A percentile compares a stretch with the other conserved stretches of the same genome.
Conservation (phyloP, 2,888 invertebrate genomes). For the Pollenia labialis region DNA sequence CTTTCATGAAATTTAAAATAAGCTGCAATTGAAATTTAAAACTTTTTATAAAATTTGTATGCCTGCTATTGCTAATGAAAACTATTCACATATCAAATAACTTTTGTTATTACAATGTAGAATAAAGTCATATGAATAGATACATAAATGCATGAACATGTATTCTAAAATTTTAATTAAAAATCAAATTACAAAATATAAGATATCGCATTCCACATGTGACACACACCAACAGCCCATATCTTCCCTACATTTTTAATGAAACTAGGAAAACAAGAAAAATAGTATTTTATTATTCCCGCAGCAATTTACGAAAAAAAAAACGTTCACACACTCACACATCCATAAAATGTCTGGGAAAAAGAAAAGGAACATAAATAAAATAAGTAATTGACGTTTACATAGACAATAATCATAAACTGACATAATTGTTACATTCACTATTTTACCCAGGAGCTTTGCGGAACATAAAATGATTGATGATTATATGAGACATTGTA, state of each 20-base stretch:
- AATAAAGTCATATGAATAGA: background rate
- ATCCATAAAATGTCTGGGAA: background rate
- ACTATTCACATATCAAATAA: background rate
- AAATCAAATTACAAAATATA: constrained; percentile 8
- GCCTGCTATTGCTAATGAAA: background rate
- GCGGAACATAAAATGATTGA: constrained; percentile 66
- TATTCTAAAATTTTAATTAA: constrained; percentile 22
- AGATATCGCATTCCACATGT: background rate
- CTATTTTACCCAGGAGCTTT: constrained; percentile 53
- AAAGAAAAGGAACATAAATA: background rate
- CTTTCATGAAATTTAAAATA: too few relatives aligned
- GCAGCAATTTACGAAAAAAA: constrained; percentile 7
- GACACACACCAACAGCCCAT: background rate
- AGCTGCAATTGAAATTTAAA: too few relatives aligned
- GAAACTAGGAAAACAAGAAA: background rate
- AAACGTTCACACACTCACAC: background rate
- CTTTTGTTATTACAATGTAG: background rate
- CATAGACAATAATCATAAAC: constrained; percentile 68
- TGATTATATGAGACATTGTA: constrained; percentile 56
- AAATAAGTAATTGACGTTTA: constrained; percentile 56
- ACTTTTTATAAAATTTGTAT: too few relatives aligned
- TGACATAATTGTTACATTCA: constrained; percentile 63
- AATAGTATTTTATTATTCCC: constrained; percentile 21
- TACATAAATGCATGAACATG: background rate
- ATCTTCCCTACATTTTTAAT: background rate